Evolutionary conservation across 1,140 invertebrate species (phyloP).

Genomic region (Temnothorax longispinosus): DNA sequence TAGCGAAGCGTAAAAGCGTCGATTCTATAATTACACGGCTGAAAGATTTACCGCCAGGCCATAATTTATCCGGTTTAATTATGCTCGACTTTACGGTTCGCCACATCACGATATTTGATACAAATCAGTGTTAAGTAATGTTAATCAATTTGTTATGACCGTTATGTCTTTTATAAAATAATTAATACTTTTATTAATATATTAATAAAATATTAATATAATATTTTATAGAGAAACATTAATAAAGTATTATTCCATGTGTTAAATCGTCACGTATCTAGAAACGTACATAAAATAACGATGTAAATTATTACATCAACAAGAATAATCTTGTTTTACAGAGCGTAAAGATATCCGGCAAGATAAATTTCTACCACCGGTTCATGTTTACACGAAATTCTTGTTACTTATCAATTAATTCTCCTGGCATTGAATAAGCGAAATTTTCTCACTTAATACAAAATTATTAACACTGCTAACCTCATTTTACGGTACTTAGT

Average conservation of each 20-base stretch:
- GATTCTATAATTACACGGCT: constrained; percentile 42
- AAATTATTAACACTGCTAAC: background rate
- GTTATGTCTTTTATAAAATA: background rate
- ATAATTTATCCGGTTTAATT: constrained; percentile 49
- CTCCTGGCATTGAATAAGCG: background rate
- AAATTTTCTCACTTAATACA: constrained; percentile 5
- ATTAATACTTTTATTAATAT: background rate
- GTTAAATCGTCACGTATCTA: background rate
- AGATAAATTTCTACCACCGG: background rate
- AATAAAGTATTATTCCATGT: too few species aligned
- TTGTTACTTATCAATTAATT: background rate
- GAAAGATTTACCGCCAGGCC: constrained; percentile 46
- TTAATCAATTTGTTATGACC: constrained; percentile 24
- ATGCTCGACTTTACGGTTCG: constrained; percentile 43
- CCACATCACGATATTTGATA: constrained; percentile 7
- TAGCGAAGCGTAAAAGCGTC: constrained; percentile 46
- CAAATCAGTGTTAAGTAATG: background rate
- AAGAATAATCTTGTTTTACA: background rate
- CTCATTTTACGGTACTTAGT: background rate
- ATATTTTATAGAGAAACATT: too few species aligned
- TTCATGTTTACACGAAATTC: background rate
- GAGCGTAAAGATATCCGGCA: background rate
- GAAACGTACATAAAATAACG: too few species aligned
- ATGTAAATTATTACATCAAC: background rate
- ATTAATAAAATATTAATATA: too few species aligned